These are phyloP conservation scores for Fistularia commersonii DNA, from an alignment of 2,797 vertebrate species.

Conservation along the genomic window DNA sequence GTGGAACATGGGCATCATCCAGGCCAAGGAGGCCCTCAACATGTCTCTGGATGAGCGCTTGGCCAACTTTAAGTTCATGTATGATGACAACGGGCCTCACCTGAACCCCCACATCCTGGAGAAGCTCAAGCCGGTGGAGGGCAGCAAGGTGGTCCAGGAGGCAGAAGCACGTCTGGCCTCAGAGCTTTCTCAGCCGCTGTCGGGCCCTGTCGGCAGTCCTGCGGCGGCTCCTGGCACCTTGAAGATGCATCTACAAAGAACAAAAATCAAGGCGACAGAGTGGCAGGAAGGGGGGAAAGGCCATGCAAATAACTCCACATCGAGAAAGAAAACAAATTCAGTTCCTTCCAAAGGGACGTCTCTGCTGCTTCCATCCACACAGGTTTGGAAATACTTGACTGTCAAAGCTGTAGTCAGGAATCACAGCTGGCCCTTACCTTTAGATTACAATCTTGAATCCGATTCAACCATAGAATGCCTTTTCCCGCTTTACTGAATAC, in stretches of 20 bases:
- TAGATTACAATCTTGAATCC: neutral
- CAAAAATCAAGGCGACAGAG: conserved; percentile 20
- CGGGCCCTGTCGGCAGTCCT: conserved; percentile 12
- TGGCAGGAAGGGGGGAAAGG: conserved; percentile 12
- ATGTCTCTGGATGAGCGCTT: conserved; percentile 83
- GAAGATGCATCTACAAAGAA: conserved; percentile 53
- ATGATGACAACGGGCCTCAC: conserved; percentile 81
- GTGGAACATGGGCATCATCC: conserved; percentile 87
- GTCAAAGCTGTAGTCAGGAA: neutral
- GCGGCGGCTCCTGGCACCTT: conserved; percentile 2
- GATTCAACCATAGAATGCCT: neutral
- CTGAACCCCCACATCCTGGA: conserved; percentile 83
- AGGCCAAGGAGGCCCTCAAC: conserved; percentile 84
- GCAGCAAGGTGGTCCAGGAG: conserved; percentile 3
- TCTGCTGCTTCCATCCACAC: conserved; percentile 6
- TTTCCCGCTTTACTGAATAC: too few species aligned
- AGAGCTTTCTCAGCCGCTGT: conserved; percentile 47
- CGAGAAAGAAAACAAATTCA: conserved; percentile 29
- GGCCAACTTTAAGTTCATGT: conserved; percentile 86
- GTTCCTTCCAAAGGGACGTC: conserved; percentile 24
- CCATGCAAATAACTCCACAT: conserved; percentile 1
- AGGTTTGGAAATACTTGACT: conserved; percentile 19
- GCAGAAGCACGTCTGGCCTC: conserved; percentile 38
- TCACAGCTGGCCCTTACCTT: neutral
- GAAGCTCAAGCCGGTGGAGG: conserved; percentile 73